A percentile compares a stretch with the other conserved stretches of the same genome.
These are phyloP conservation scores for Drosophila mayaguana DNA, from an alignment of 2,888 invertebrate genomes.

Conservation along the genomic window DNA sequence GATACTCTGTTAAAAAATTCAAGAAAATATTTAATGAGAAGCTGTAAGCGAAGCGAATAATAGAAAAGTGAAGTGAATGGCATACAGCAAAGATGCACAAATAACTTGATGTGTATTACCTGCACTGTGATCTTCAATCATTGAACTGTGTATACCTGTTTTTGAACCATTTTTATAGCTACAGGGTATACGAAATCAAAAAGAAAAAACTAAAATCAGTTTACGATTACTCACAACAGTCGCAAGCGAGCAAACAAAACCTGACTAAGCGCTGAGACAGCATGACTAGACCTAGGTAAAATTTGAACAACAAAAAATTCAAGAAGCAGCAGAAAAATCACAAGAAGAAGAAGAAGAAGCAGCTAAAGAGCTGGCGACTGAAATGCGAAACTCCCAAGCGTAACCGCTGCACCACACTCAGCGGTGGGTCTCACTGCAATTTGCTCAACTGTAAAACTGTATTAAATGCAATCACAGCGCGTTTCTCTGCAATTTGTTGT, in stretches of 20 bases:
- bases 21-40: background rate
- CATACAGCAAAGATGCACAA: background rate
- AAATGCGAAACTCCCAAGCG: slow-evolving; percentile 49
- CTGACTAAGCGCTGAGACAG: slow-evolving; percentile 57
- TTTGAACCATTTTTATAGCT: background rate
- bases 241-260: slow-evolving; percentile 40
- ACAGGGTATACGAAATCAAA: slow-evolving; percentile 4
- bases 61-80: background rate
- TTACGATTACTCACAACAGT: slow-evolving; percentile 63
- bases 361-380: slow-evolving; percentile 14
- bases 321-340: background rate
- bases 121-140: background rate
- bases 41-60: background rate
- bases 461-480: slow-evolving; percentile 61
- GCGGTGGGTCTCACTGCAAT: slow-evolving; percentile 37
- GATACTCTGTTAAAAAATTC: background rate
- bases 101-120: background rate
- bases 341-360: background rate
- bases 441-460: slow-evolving; percentile 60
- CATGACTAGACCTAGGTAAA: slow-evolving; percentile 37
- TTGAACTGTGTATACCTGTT: background rate
- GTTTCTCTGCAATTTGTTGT: slow-evolving; percentile 29
- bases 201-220: slow-evolving; percentile 39
- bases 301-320: slow-evolving; percentile 16
- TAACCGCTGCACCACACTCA: slow-evolving; percentile 24